These are phyloP conservation scores for Yponomeuta evonymella DNA, from an alignment of 2,888 invertebrate species.

Conservation along the genomic window DNA sequence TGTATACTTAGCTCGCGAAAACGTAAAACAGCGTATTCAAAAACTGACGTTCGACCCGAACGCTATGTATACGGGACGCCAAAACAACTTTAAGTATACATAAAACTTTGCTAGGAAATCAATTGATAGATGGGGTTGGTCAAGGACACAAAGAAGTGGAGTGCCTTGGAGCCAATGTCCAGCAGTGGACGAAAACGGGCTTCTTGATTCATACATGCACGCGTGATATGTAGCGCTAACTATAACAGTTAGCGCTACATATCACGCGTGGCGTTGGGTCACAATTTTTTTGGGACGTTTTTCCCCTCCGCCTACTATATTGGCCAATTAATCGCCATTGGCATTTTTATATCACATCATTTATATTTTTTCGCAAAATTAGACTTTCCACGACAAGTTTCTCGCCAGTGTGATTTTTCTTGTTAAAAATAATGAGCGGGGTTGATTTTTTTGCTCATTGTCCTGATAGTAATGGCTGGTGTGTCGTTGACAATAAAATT, in stretches of 20 bases:
- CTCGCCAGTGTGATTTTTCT: conserved; percentile 25
- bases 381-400: conserved; percentile 27
- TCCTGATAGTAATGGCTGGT: background rate
- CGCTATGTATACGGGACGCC: too few relatives aligned
- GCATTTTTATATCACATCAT: conserved; percentile 27
- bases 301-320: conserved; percentile 28
- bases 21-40: background rate
- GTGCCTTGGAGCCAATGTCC: too few relatives aligned
- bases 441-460: background rate
- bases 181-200: too few relatives aligned
- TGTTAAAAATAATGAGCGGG: conserved; percentile 71
- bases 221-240: too few relatives aligned
- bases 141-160: too few relatives aligned
- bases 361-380: conserved; percentile 55
- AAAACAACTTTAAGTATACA: too few relatives aligned
- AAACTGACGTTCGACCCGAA: background rate
- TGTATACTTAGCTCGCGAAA: background rate
- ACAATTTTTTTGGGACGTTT: conserved; percentile 16
- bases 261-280: background rate
- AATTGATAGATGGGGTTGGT: too few relatives aligned
- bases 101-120: too few relatives aligned
- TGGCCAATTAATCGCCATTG: conserved; percentile 45
- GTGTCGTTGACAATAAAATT: background rate
- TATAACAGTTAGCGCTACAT: background rate
- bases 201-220: too few relatives aligned